Evolutionary conservation across 2,113 vertebrate species (phyloP).

Genomic region (Pterophyllum scalare): DNA sequence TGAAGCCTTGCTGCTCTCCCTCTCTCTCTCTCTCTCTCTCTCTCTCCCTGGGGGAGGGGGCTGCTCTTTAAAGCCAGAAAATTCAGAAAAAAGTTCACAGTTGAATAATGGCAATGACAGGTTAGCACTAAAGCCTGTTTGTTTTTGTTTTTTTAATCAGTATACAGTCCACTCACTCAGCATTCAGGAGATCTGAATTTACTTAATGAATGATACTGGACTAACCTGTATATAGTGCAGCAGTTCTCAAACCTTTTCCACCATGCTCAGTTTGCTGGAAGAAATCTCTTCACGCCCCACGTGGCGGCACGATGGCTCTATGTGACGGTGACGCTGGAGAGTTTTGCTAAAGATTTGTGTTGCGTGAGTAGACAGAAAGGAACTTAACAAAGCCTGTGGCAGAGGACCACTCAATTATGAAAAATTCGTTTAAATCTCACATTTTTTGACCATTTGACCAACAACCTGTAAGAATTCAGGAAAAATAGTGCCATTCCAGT

Average conservation of each 20-base stretch:
- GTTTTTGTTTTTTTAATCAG: not conserved
- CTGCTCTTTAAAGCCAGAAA: not conserved
- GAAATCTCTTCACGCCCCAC: no score
- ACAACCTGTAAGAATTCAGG: no score
- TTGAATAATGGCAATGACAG: not conserved
- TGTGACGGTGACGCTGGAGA: no score
- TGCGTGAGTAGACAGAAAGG: not conserved
- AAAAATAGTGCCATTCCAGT: no score
- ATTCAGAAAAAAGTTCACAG: not conserved
- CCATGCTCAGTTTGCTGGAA: no score
- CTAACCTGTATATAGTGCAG: not conserved
- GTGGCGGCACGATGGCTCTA: no score
- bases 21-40: no score
- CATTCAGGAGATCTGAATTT: slow-evolving; percentile 1
- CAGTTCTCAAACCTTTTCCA: no score
- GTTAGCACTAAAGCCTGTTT: not conserved
- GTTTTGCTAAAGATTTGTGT: not conserved
- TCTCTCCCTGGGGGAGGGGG: not conserved
- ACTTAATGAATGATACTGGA: not conserved
- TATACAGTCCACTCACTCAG: not conserved
- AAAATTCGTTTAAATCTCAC: no score
- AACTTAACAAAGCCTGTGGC: no score
- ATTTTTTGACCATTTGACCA: no score
- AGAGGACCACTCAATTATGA: no score
- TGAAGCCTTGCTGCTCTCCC: not conserved